Percentiles rank a stretch among this genome's conserved stretches.
Evolutionary conservation across 1,140 invertebrate genomes (phyloP).

Genomic region (Hestina assimilis): DNA sequence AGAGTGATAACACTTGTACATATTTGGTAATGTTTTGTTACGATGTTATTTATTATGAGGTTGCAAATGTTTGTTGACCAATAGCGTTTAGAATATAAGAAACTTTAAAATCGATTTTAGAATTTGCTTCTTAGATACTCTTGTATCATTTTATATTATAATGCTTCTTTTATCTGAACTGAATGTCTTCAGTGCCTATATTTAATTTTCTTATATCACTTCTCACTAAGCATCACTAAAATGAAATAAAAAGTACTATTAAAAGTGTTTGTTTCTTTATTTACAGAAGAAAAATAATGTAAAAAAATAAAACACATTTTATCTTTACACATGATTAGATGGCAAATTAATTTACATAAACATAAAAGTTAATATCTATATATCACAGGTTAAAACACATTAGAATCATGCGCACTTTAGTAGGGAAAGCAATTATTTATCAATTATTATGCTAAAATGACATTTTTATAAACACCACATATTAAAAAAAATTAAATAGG

Average conservation of each 20-base stretch:
- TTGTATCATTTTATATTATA: conserved; percentile 45
- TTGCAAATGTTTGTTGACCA: conserved; percentile 75
- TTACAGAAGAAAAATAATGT: conserved; percentile 7
- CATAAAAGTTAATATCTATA: too few relatives aligned
- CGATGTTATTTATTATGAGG: conserved; percentile 59
- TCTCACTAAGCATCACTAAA: conserved; percentile 48
- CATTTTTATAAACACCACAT: too few relatives aligned
- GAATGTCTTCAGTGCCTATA: conserved; percentile 56
- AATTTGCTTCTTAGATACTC: conserved; percentile 51
- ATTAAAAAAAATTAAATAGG: too few relatives aligned
- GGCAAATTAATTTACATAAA: too few relatives aligned
- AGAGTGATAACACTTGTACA: conserved; percentile 33
- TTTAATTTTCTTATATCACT: conserved; percentile 63
- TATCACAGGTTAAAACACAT: too few relatives aligned
- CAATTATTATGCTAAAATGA: too few relatives aligned
- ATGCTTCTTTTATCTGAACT: conserved; percentile 54
- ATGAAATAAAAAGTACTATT: conserved; percentile 27
- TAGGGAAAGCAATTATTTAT: too few relatives aligned
- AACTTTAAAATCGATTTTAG: conserved; percentile 46
- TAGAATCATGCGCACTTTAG: too few relatives aligned
- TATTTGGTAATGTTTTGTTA: conserved; percentile 57
- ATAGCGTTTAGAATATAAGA: conserved; percentile 57
- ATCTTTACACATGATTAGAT: too few relatives aligned
- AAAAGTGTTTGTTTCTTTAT: conserved; percentile 34
- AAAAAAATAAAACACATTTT: conserved; percentile 1